Percentiles rank a stretch among this genome's conserved stretches.
Conservation (phyloP, 2,113 vertebrate genomes). For the Riparia riparia region DNA sequence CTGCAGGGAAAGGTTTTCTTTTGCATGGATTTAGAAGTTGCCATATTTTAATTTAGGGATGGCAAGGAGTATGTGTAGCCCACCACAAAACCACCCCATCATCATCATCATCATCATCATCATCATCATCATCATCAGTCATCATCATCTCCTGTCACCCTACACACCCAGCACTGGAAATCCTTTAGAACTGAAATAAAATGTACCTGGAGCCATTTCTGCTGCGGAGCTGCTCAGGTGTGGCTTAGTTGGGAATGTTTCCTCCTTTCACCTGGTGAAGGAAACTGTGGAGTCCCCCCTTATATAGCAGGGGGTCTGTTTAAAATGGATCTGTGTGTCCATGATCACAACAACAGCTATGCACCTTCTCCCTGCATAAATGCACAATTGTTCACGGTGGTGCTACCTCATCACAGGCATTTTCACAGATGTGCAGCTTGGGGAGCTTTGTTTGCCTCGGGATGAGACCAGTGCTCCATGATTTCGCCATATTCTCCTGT, state of each 20-base stretch:
- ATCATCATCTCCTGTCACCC: background rate
- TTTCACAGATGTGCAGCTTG: conserved; percentile 30
- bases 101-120: background rate
- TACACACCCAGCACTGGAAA: background rate
- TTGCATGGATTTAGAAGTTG: background rate
- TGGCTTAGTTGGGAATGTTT: background rate
- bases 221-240: background rate
- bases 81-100: background rate
- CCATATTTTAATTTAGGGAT: background rate
- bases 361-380: conserved; percentile 33
- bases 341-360: conserved; percentile 24
- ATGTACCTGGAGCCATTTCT: conserved; percentile 73
- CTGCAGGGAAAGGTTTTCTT: background rate
- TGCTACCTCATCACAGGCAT: background rate
- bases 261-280: background rate
- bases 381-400: background rate
- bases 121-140: background rate
- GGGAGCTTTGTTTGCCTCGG: conserved; percentile 4
- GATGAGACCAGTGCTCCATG: background rate
- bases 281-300: background rate
- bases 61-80: background rate
- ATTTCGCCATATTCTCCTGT: background rate
- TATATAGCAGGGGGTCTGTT: conserved; percentile 58
- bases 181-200: background rate
- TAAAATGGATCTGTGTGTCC: conserved; percentile 29